Conservation (phyloP, 2,113 vertebrate genomes). For the Syngnathoides biaculeatus region DNA sequence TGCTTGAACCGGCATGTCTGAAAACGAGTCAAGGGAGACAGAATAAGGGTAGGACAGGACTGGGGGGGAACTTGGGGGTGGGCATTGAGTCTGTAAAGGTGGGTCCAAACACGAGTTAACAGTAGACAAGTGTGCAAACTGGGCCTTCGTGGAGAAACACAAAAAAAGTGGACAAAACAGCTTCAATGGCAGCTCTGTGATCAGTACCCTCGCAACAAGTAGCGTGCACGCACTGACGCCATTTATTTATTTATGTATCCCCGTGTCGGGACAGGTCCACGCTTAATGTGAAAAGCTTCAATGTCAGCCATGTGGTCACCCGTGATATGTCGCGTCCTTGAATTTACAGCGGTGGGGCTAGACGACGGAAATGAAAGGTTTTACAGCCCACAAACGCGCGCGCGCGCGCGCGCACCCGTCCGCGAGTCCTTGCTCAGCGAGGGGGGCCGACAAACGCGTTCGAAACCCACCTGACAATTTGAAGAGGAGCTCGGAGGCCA, state of each 20-base stretch:
- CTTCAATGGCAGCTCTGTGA: slow-evolving; percentile 49
- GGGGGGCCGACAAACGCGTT: background rate
- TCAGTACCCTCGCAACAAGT: slow-evolving; percentile 7
- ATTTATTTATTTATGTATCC: too few relatives aligned
- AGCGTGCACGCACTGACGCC: too few relatives aligned
- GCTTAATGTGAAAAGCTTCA: background rate
- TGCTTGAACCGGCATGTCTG: slow-evolving; percentile 71
- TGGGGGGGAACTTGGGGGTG: slow-evolving; percentile 53
- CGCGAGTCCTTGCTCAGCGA: background rate
- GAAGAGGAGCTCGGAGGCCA: slow-evolving; percentile 97
- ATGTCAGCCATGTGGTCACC: background rate
- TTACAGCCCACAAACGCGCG: slow-evolving; percentile 41
- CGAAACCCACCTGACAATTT: slow-evolving; percentile 87
- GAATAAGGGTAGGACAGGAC: slow-evolving; percentile 11
- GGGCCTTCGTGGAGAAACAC: slow-evolving; percentile 58
- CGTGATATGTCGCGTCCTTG: slow-evolving; percentile 35
- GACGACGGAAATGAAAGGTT: slow-evolving; percentile 54
- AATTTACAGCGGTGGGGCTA: slow-evolving; percentile 40
- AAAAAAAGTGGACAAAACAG: slow-evolving; percentile 52
- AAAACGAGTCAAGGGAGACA: slow-evolving; percentile 61
- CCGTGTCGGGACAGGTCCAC: too few relatives aligned
- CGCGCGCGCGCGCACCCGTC: background rate
- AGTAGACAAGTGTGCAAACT: slow-evolving; percentile 52
- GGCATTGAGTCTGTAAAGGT: slow-evolving; percentile 63
- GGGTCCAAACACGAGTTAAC: slow-evolving; percentile 45